Conservation (phyloP, 2,797 vertebrate species). For the Iguana delicatissima region DNA sequence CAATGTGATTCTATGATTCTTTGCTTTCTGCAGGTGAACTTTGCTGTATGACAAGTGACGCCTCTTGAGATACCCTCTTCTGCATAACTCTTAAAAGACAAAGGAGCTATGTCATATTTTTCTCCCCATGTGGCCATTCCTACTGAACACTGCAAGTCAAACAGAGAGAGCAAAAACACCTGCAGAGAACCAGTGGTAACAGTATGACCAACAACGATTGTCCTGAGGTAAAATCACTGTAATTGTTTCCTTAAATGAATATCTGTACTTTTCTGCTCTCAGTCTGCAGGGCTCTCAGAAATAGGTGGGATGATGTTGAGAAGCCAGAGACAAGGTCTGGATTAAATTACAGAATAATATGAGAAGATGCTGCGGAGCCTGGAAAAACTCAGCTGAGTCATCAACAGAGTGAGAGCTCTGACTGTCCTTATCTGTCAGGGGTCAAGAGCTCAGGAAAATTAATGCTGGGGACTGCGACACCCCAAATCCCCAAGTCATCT, state of each 20-base stretch:
- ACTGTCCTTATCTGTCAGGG: background rate
- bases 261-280: background rate
- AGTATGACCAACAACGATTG: background rate
- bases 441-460: too few relatives aligned
- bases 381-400: constrained; percentile 14
- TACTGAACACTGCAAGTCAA: background rate
- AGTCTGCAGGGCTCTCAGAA: background rate
- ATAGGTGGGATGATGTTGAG: background rate
- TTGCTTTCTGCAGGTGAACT: too few relatives aligned
- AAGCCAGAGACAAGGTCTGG: background rate
- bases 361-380: background rate
- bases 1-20: too few relatives aligned
- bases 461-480: too few relatives aligned
- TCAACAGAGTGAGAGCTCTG: background rate
- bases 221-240: background rate
- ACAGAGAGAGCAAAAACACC: background rate
- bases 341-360: constrained; percentile 13
- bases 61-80: too few relatives aligned
- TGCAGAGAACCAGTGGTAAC: background rate
- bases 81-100: too few relatives aligned
- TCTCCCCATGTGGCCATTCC: background rate
- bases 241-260: constrained; percentile 26
- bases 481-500: too few relatives aligned
- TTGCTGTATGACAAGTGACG: too few relatives aligned
- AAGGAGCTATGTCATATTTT: background rate